These are phyloP conservation scores for Rhagonycha fulva DNA, from an alignment of 2,888 invertebrate species.

Conservation along the genomic window DNA sequence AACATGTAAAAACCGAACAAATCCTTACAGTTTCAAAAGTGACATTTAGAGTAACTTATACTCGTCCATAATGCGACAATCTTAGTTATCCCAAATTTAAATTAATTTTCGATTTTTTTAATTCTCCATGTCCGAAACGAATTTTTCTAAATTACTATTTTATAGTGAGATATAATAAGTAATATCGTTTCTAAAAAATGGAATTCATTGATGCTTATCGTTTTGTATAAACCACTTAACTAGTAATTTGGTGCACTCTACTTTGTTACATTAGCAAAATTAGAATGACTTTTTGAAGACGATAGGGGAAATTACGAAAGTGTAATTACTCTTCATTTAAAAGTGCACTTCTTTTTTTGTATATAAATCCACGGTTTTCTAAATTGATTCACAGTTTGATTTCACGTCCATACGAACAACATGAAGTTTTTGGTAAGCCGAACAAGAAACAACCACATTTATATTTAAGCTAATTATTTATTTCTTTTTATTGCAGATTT, in stretches of 20 bases:
- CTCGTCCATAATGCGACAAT: not conserved
- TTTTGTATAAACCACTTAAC: constrained; percentile 8
- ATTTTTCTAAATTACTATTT: not conserved
- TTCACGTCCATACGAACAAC: constrained; percentile 7
- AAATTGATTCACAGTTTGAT: constrained; percentile 13
- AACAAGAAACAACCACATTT: not conserved
- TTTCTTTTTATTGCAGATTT: constrained; percentile 1
- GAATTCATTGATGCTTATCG: constrained; percentile 20
- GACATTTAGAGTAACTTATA: not conserved
- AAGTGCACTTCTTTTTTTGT: not conserved
- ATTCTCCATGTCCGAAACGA: not conserved
- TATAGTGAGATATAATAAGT: not conserved
- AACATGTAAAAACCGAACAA: not conserved
- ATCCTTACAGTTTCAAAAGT: too few species aligned
- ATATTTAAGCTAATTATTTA: not conserved
- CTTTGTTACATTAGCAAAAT: constrained; percentile 5
- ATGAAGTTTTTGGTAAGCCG: constrained; percentile 26
- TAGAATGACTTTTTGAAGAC: constrained; percentile 5
- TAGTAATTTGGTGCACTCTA: constrained; percentile 5
- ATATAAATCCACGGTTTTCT: constrained; percentile 14
- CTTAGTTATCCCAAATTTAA: not conserved
- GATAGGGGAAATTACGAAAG: constrained; percentile 19
- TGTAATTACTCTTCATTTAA: constrained; percentile 3
- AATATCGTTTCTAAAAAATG: not conserved
- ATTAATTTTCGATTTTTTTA: not conserved